A percentile compares a stretch with the other conserved stretches of the same genome.
Conservation (phyloP, 2,888 invertebrate genomes). For the Pristionchus fissidentatus region DNA sequence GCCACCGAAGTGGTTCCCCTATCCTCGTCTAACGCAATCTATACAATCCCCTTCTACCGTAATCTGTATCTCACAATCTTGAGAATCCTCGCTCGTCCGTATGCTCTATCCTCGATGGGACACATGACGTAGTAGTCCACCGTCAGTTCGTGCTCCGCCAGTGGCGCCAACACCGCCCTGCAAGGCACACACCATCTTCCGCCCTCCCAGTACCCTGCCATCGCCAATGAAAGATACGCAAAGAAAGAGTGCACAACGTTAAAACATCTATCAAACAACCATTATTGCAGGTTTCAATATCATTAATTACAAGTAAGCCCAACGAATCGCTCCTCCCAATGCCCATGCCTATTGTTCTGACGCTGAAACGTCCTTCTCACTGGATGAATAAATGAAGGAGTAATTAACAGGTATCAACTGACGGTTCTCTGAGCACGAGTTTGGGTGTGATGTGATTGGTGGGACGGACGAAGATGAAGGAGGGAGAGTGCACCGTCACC, state of each 20-base stretch:
- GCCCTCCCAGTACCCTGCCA: neutral
- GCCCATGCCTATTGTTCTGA: too few species aligned
- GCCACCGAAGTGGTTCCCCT: too few species aligned
- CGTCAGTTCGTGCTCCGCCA: neutral
- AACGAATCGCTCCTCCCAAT: too few species aligned
- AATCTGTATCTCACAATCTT: constrained; percentile 49
- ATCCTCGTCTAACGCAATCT: too few species aligned
- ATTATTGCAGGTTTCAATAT: too few species aligned
- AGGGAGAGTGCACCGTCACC: constrained; percentile 42
- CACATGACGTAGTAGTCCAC: constrained; percentile 53
- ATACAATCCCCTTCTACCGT: neutral
- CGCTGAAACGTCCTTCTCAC: too few species aligned
- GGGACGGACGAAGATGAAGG: constrained; percentile 56
- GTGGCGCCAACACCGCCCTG: constrained; percentile 52
- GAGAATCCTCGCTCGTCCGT: constrained; percentile 55
- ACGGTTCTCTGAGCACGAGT: constrained; percentile 57
- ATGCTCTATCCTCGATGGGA: constrained; percentile 53
- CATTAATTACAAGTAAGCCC: too few species aligned
- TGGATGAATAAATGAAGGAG: too few species aligned
- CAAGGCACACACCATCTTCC: neutral
- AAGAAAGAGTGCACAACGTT: too few species aligned
- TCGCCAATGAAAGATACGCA: neutral
- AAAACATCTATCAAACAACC: neutral
- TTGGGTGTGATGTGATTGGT: constrained; percentile 55
- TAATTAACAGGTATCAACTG: too few species aligned